phyloP scores from a whole-genome alignment of 2,113 vertebrate species.

The Neopipo cinnamomea region DNA sequence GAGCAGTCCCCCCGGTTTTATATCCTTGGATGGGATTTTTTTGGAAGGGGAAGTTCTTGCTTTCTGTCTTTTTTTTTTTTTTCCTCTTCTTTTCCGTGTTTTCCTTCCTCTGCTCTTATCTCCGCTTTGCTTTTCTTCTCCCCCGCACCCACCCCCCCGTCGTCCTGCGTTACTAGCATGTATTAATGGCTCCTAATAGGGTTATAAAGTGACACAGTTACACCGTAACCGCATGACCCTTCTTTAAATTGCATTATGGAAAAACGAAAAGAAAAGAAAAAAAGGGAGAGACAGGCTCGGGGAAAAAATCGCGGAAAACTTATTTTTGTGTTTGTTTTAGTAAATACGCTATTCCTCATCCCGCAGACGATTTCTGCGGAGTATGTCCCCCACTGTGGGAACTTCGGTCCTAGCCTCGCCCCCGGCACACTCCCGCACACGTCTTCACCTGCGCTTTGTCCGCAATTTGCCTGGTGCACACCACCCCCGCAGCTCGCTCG shows the following conservation, averaged over 20 bases:
- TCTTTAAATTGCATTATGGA: not conserved
- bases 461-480: not conserved
- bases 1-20: too few relatives aligned
- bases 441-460: slow-evolving; percentile 54
- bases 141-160: not conserved
- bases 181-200: slow-evolving; percentile 13
- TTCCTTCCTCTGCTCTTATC: not conserved
- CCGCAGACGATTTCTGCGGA: not conserved
- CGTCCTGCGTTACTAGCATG: not conserved
- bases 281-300: not conserved
- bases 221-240: not conserved
- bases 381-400: not conserved
- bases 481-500: not conserved
- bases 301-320: not conserved
- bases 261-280: not conserved
- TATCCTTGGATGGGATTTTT: not conserved
- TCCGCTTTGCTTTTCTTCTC: not conserved
- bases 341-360: not conserved
- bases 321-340: not conserved
- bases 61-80: not conserved
- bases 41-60: not conserved
- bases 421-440: not conserved
- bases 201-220: slow-evolving; percentile 11
- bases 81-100: not conserved
- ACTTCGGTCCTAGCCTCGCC: not conserved